Base-by-base conservation (phyloP, 1,140 invertebrate species). In the Stegodyphus mimosarum region DNA sequence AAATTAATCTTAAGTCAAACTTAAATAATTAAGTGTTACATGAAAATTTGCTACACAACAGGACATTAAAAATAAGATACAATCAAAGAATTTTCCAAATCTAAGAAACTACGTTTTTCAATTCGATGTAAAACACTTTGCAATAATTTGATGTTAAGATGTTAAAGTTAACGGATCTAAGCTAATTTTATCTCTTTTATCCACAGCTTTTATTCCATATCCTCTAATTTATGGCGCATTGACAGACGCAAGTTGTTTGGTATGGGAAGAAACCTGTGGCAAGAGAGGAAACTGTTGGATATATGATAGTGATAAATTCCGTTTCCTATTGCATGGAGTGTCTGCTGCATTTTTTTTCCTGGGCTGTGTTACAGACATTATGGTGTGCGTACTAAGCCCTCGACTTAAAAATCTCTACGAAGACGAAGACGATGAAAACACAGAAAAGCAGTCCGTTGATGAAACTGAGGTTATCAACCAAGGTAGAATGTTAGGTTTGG, bases 181-280 rank as follows among this genome's bases (percentile, higher is more conserved):
- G 3, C 3, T 33, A 33, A 33, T 33, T 33, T 33, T 33, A 33
- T 33, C 33, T 33, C 33, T 49, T 50, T 66, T 9, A 17, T 51
- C 2, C 48, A 49, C 78, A 90, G 90, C 90, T 33, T 90, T 89
- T 48, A 90, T 90, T 10, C 90, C 90, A 0, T 90, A 90, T 66
- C 90, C 90, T 5, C 51, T 90, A 5, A 83, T 91, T 48, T 90
- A 90, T 71, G 90, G 89, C 9, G 85, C 87, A n/a, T 86, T 91
- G 0, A 88, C 89, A 11, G 90, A 91, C 83, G 78, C 86, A 6
- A 85, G 89, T 9, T 91, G 90, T 87, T 9, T 89, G 49, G 86
- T 91, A 0, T 91, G 90, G 90, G 88, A 88, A 50, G 84, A 88
- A n/a, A 86, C 83, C 6, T 89, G 90, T 55, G 90, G 89, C 33